These are phyloP conservation scores for Diplazon laetatorius DNA, from an alignment of 2,888 invertebrate genomes.

Conservation along the genomic window DNA sequence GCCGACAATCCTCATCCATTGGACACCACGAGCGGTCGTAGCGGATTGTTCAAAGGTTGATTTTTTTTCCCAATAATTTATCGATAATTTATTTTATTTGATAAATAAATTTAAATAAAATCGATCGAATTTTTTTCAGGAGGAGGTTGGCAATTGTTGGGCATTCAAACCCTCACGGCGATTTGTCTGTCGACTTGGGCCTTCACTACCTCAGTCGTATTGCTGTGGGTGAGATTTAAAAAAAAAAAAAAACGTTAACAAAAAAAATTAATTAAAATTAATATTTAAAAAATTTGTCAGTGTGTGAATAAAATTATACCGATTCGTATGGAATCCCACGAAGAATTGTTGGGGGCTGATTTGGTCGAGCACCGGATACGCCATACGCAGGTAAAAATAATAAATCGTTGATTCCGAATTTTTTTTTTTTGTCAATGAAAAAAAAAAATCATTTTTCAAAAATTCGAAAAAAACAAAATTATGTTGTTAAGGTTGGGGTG, in stretches of 20 bases:
- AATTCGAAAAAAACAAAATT: not conserved
- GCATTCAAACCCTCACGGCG: slow-evolving; percentile 90
- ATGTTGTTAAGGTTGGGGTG: slow-evolving; percentile 84
- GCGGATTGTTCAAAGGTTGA: slow-evolving; percentile 89
- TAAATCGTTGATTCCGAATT: too few species aligned
- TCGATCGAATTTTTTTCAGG: slow-evolving; percentile 81
- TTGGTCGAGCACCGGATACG: slow-evolving; percentile 93
- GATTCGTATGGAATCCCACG: slow-evolving; percentile 93
- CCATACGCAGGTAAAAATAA: slow-evolving; percentile 85
- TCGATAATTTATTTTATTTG: not conserved
- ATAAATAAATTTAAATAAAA: too few species aligned
- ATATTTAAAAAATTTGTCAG: slow-evolving; percentile 25
- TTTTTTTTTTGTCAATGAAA: slow-evolving; percentile 62
- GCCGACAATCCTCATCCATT: slow-evolving; percentile 93
- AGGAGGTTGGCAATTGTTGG: slow-evolving; percentile 94
- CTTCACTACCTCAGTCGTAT: slow-evolving; percentile 86
- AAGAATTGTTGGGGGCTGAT: slow-evolving; percentile 95
- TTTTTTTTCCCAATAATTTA: not conserved
- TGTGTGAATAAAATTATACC: slow-evolving; percentile 89
- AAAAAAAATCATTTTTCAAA: too few species aligned
- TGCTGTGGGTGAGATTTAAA: slow-evolving; percentile 86
- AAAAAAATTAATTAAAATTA: not conserved
- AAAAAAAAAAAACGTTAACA: slow-evolving; percentile 12
- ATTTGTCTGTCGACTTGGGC: slow-evolving; percentile 91
- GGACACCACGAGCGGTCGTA: slow-evolving; percentile 90